Evolutionary conservation across 2,797 vertebrate species (phyloP), one percentile per base, ranked within the genome.

Genomic region (Threskiornis aethiopicus): DNA sequence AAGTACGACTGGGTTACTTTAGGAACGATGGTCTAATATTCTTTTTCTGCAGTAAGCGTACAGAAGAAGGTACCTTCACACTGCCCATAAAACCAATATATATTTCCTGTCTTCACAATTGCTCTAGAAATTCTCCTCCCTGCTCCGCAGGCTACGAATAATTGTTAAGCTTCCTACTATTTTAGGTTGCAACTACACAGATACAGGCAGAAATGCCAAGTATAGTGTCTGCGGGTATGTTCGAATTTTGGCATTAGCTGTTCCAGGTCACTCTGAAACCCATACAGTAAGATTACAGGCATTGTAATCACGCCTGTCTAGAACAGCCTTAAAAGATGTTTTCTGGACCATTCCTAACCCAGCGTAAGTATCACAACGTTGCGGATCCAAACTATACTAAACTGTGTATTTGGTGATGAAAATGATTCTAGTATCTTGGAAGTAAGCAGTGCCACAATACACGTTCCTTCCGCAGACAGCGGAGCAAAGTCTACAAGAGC

Each of bases 371-470:
- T 8, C 58, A 61, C 52, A 91, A 11, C 5, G 10, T 1, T 59
- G 44, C 62, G 70, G 71, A 62, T 6, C 54, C 46, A 66, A 65
- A n/a, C 42, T 10, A 11, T 2, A 2, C 28, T 13, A 6, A 77
- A 16, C 21, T 8, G 25, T 1, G 2, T 16, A 20, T 47, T 9
- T 55, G 41, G 33, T 58, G 79, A 54, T 2, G 12, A 9, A 49
- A 77, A n/a, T 0, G 1, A 33, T 17, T 41, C 31, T 2, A 3
- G 1, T 9, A 6, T 2, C 42, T 7, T 18, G 54, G 64, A 55
- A 46, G n/a, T 9, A 19, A 37, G 67, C 67, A 13, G 57, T 26
- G 85, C 46, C 72, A 42, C 35, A 21, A 51, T 3, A 21, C 35
- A 6, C 0, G 3, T 5, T 46, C 67, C 9, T 24, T 4, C 69